Base-by-base conservation (phyloP, 2,888 invertebrate species). In the Geotrupes spiniger region DNA sequence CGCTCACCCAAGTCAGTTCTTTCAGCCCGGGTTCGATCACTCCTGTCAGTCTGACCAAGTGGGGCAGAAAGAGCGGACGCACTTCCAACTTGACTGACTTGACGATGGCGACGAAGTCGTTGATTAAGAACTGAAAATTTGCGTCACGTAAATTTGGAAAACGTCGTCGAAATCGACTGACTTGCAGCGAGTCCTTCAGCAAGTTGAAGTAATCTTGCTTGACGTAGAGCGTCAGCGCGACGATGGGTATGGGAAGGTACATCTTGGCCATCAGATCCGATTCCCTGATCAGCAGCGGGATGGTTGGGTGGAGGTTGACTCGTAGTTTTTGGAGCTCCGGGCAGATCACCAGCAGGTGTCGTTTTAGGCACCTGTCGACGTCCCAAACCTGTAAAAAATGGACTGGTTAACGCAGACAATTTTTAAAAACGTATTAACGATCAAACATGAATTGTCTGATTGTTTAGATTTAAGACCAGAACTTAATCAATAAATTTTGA, bases 1-100 rank as follows among this genome's bases (percentile, higher is more conserved):
- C 80, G 51, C 89, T 86, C 1, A 92, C 92, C 96, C 96, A 97
- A 25, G 86, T 87, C 9, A 95, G 80, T 8, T 80, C 79, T 14
- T 81, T 82, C 17, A 95, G 74, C 1, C 90, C 94, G 0, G 94
- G 93, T 45, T 87, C 83, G 15, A 96, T 75, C 56, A 91, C 82
- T 6, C 87, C 85, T 2, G 92, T 88, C 9, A 96, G 78, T 15
- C 87, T 84, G 16, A 90, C 87, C 52, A 94, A 78, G 76, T 94
- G 93, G 0, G 93, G 92, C 25, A 92, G 77, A 67, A 96, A 85
- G 41, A 97, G 76, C 14, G 92, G 91, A n/a, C 94, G 82, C 10
- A 95, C 90, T 74, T 94, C 94, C 36, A 87, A 74, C 65, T 92
- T 91, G 0, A 92, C 91, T 21, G 83, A 80, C 43, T 82, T 79